Conservation (phyloP, 2,113 vertebrate genomes). For the Nothoprocta pentlandii region DNA sequence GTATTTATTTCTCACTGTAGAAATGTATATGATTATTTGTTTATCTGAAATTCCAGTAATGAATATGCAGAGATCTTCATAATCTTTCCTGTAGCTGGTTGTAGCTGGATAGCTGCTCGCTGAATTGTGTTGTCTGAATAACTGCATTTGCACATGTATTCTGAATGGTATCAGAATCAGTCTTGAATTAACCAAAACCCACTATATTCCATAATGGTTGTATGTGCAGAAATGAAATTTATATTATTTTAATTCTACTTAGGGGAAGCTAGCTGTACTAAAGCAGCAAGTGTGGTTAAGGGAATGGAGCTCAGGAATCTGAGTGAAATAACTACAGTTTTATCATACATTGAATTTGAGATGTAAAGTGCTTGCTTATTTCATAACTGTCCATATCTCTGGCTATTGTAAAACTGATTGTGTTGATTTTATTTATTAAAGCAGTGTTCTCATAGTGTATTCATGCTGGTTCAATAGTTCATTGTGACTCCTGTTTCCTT, state of each 20-base stretch:
- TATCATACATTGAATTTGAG: background rate
- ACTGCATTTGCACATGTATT: background rate
- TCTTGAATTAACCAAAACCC: background rate
- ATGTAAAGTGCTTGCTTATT: background rate
- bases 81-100: background rate
- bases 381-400: background rate
- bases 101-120: background rate
- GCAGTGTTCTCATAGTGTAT: background rate
- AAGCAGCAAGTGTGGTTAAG: background rate
- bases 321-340: background rate
- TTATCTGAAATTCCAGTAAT: background rate
- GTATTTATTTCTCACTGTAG: background rate
- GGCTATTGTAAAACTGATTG: background rate
- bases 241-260: background rate
- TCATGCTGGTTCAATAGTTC: background rate
- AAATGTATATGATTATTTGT: background rate
- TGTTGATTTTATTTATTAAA: background rate
- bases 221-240: background rate
- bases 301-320: background rate
- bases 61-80: background rate
- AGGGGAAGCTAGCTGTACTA: background rate
- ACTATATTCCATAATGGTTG: background rate
- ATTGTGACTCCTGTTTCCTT: background rate
- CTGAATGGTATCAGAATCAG: background rate
- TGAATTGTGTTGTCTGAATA: background rate